Percentiles rank a stretch among this genome's conserved stretches.
phyloP scores from a whole-genome alignment of 2,113 vertebrate species.

The Calyptommatus sinebrachiatus region DNA sequence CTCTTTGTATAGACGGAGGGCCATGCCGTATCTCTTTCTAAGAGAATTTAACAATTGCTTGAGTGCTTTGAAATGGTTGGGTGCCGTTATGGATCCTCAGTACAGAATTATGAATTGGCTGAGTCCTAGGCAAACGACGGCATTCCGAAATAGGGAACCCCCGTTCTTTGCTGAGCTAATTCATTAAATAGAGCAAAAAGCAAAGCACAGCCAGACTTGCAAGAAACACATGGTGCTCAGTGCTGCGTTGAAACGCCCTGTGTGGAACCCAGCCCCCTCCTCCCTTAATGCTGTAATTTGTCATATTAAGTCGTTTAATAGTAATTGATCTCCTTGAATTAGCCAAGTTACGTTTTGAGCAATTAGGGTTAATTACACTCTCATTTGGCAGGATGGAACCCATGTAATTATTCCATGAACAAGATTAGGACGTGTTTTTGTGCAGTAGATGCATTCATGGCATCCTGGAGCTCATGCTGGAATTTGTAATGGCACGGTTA shows the following conservation, averaged over 20 bases:
- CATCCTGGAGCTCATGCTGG: slow-evolving; percentile 68
- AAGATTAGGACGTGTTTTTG: slow-evolving; percentile 72
- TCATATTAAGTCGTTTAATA: slow-evolving; percentile 88
- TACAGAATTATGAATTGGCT: not conserved
- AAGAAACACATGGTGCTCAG: accelerated
- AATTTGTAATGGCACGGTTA: slow-evolving; percentile 83
- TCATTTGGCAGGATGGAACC: slow-evolving; percentile 86
- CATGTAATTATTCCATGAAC: slow-evolving; percentile 85
- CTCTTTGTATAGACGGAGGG: not conserved
- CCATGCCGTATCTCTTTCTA: too few relatives aligned
- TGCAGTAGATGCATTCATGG: slow-evolving; percentile 70
- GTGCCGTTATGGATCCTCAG: too few relatives aligned
- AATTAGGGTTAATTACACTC: slow-evolving; percentile 95
- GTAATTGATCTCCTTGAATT: slow-evolving; percentile 88
- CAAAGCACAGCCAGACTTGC: not conserved
- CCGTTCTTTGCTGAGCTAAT: accelerated
- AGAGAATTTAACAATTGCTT: not conserved
- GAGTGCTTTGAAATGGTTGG: not conserved
- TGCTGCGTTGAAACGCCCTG: slow-evolving; percentile 29
- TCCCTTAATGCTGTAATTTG: slow-evolving; percentile 76
- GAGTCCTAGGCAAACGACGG: not conserved
- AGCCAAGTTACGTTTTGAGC: slow-evolving; percentile 81
- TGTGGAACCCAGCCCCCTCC: slow-evolving; percentile 49
- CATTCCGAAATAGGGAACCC: not conserved
- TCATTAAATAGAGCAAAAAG: not conserved